Evolutionary conservation across 1,140 invertebrate genomes (phyloP).

Genomic region (Drosophila pectinifera): DNA sequence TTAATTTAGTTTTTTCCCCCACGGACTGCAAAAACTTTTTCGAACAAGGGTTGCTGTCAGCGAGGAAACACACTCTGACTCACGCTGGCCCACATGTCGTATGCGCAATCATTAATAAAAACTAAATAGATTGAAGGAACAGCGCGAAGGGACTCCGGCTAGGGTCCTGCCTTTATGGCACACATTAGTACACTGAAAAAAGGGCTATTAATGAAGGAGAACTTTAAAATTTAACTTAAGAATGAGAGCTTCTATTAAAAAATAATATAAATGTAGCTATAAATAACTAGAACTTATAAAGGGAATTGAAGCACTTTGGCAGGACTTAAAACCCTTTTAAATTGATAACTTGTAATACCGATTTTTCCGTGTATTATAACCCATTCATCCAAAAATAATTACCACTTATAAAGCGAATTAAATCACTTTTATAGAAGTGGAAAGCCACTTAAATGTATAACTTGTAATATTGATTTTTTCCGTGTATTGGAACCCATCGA

Average conservation of each 20-base stretch:
- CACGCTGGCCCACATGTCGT: slow-evolving; percentile 57
- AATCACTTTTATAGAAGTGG: background rate
- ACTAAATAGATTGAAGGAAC: slow-evolving; percentile 72
- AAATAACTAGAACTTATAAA: background rate
- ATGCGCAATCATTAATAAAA: slow-evolving; percentile 75
- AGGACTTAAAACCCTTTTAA: background rate
- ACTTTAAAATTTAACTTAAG: too few relatives aligned
- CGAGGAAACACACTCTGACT: background rate
- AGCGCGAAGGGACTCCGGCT: slow-evolving; percentile 4
- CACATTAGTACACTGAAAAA: slow-evolving; percentile 53
- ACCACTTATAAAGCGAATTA: background rate
- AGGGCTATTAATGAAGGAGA: background rate
- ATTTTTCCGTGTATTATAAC: slow-evolving; percentile 1
- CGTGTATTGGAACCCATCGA: background rate
- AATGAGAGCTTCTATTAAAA: too few relatives aligned
- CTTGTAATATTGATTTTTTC: background rate
- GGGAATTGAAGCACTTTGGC: background rate
- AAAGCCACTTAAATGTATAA: background rate
- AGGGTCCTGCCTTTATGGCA: slow-evolving; percentile 47
- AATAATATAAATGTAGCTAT: background rate
- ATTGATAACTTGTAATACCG: background rate
- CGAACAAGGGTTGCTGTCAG: slow-evolving; percentile 44
- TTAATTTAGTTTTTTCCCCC: slow-evolving; percentile 54
- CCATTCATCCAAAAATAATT: background rate
- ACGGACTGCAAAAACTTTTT: slow-evolving; percentile 21